A percentile compares a stretch with the other conserved stretches of the same genome.
Evolutionary conservation across 2,113 vertebrate genomes (phyloP).

Genomic region (Jaculus jaculus): DNA sequence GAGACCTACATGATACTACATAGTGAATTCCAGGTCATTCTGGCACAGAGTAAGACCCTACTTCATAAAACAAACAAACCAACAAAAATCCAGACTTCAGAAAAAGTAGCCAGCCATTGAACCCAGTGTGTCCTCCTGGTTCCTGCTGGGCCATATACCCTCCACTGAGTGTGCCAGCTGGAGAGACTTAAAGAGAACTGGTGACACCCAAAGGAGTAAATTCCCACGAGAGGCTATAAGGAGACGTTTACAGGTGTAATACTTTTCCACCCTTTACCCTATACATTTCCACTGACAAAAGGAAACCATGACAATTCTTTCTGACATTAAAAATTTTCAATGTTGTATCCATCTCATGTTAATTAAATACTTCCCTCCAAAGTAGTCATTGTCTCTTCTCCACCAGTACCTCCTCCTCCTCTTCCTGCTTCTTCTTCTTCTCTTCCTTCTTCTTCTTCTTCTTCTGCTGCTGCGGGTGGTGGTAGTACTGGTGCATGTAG

Average conservation of each 20-base stretch:
- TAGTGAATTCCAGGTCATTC: too few relatives aligned
- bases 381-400: too few relatives aligned
- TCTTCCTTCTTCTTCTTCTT: too few relatives aligned
- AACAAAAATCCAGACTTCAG: not conserved
- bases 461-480: not conserved
- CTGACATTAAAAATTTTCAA: not conserved
- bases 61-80: too few relatives aligned
- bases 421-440: too few relatives aligned
- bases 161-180: accelerated
- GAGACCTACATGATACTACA: too few relatives aligned
- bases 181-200: not conserved
- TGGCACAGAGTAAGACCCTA: too few relatives aligned
- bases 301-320: not conserved
- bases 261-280: not conserved
- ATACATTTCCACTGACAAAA: not conserved
- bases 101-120: not conserved
- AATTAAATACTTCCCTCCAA: not conserved
- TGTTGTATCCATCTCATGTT: not conserved
- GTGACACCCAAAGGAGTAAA: not conserved
- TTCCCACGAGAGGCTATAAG: not conserved
- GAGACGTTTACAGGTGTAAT: not conserved
- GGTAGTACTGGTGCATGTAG: not conserved
- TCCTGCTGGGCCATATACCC: not conserved
- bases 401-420: too few relatives aligned
- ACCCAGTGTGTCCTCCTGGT: not conserved